These are phyloP conservation scores for Equus przewalskii DNA, from an alignment of 2,113 vertebrate species.

Conservation along the genomic window DNA sequence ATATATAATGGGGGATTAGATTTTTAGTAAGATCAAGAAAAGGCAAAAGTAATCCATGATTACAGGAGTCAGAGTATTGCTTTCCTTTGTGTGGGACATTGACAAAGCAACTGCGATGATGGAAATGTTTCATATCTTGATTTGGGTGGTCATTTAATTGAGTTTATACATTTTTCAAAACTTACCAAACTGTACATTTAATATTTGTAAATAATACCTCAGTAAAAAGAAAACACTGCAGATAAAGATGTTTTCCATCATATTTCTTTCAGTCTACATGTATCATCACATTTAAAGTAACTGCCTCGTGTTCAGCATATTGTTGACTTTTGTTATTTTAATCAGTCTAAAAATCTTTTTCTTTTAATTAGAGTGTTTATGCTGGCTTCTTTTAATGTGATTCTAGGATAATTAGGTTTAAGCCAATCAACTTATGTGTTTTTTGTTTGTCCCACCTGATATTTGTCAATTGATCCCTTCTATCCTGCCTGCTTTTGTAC, in stretches of 20 bases:
- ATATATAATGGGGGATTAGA: not conserved
- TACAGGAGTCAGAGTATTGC: not conserved
- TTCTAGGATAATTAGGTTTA: constrained; percentile 13
- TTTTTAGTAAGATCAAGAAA: not conserved
- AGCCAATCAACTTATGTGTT: not conserved
- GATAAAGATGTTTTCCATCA: not conserved
- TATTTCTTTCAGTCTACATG: not conserved
- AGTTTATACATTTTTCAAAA: not conserved
- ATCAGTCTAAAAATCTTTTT: not conserved
- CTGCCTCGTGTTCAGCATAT: not conserved
- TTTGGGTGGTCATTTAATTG: not conserved
- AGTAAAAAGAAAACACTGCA: not conserved
- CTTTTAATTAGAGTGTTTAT: not conserved
- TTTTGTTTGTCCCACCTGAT: not conserved
- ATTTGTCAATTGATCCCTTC: not conserved
- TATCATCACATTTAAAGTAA: not conserved
- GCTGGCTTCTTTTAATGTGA: not conserved
- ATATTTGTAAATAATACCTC: not conserved
- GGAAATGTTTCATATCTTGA: not conserved
- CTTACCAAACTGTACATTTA: not conserved
- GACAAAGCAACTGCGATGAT: not conserved
- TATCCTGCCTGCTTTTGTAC: not conserved
- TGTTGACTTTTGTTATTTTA: not conserved
- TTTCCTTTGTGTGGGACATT: not conserved
- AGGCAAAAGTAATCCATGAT: not conserved